These are phyloP conservation scores for Porites cylindrica DNA, from an alignment of 92 coral and sea anemone genomes.

Conservation along the genomic window DNA sequence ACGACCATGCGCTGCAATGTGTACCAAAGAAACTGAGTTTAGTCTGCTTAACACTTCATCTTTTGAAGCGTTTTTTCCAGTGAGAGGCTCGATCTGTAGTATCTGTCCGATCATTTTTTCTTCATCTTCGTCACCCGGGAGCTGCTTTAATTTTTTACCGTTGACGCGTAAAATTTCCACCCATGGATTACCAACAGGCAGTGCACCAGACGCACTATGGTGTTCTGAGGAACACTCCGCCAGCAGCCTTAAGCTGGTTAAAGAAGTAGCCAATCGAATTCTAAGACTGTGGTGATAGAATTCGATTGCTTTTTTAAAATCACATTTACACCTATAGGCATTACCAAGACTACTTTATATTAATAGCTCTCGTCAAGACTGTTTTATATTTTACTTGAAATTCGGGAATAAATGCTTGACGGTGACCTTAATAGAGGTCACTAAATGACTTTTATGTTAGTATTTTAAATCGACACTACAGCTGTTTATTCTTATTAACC, in stretches of 20 bases:
- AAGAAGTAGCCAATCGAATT: not conserved
- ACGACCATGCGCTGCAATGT: slow-evolving; percentile 1
- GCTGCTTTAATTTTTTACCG: not conserved
- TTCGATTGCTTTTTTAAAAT: too few relatives aligned
- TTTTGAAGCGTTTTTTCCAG: not conserved
- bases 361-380: too few relatives aligned
- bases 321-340: too few relatives aligned
- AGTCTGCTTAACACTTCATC: not conserved
- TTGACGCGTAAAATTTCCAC: not conserved
- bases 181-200: slow-evolving; percentile 4
- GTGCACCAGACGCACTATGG: not conserved
- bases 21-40: not conserved
- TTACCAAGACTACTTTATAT: too few relatives aligned
- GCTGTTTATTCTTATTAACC: too few relatives aligned
- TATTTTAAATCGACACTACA: too few relatives aligned
- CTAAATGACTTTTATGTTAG: too few relatives aligned
- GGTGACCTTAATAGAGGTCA: too few relatives aligned
- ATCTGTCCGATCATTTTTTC: not conserved
- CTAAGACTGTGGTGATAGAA: not conserved
- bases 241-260: not conserved
- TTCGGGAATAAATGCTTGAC: too few relatives aligned
- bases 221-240: not conserved
- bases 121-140: not conserved
- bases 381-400: too few relatives aligned
- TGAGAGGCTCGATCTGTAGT: not conserved